These are phyloP conservation scores for Drosophila recens DNA, from an alignment of 2,888 invertebrate species.

Conservation along the genomic window DNA sequence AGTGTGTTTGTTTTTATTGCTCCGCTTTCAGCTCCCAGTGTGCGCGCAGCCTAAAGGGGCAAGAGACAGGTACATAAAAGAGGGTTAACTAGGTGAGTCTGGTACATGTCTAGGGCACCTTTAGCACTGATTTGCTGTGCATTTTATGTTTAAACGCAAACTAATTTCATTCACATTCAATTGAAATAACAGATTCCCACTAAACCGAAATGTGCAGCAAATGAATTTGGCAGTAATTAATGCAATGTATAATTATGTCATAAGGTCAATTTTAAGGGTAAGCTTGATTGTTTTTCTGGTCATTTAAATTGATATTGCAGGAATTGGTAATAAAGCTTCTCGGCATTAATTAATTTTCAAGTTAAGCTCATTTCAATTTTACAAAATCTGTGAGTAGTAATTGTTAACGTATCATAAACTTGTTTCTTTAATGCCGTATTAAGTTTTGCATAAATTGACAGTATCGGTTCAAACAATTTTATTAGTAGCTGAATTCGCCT, in stretches of 20 bases:
- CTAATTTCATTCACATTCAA: constrained; percentile 12
- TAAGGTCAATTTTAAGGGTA: background rate
- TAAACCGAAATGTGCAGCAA: background rate
- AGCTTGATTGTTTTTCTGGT: background rate
- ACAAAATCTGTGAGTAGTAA: background rate
- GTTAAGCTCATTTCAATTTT: background rate
- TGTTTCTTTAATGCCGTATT: background rate
- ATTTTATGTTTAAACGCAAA: constrained; percentile 6
- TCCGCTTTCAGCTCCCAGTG: too few relatives aligned
- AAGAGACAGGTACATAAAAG: constrained; percentile 14
- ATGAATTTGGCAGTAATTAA: background rate
- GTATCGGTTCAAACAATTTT: too few relatives aligned
- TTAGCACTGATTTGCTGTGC: constrained; percentile 7
- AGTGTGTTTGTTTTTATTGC: too few relatives aligned
- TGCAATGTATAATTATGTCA: background rate
- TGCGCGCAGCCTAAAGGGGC: background rate
- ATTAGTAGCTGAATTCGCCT: too few relatives aligned
- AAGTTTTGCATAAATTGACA: too few relatives aligned
- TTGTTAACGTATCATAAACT: background rate
- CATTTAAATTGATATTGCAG: background rate
- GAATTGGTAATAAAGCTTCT: background rate
- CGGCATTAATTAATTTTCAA: background rate
- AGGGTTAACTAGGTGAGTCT: constrained; percentile 24
- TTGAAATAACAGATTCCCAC: background rate
- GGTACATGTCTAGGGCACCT: constrained; percentile 25